phyloP scores from a whole-genome alignment of 1,140 invertebrate genomes.

The Yoshiicerus persimilis region DNA sequence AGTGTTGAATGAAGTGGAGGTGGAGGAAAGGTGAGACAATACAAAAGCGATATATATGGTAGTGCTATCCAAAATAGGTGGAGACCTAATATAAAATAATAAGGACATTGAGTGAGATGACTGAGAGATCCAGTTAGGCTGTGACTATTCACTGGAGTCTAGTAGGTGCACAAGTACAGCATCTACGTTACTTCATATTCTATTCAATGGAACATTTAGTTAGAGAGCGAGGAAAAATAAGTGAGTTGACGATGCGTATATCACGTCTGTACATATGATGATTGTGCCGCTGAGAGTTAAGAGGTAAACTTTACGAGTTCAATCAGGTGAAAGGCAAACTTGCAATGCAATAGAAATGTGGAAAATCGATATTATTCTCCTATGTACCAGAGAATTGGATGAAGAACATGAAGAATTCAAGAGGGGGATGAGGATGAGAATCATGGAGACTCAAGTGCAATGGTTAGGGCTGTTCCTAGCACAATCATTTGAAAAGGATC shows the following conservation, averaged over 20 bases:
- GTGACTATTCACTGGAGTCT: not conserved
- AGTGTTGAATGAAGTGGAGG: not conserved
- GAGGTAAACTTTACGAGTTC: constrained; percentile 27
- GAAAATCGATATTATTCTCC: not conserved
- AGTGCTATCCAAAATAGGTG: not conserved
- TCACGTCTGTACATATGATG: not conserved
- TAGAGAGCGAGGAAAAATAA: not conserved
- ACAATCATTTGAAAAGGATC: constrained; percentile 6
- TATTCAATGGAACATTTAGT: not conserved
- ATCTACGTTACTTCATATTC: not conserved
- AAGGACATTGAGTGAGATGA: not conserved
- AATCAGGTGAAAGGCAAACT: constrained; percentile 34
- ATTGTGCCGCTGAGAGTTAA: constrained; percentile 31
- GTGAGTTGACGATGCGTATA: not conserved
- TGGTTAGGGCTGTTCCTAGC: not conserved
- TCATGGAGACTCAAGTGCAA: not conserved
- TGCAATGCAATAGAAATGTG: not conserved
- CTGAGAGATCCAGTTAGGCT: not conserved
- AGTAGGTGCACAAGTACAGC: not conserved
- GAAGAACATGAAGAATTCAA: not conserved
- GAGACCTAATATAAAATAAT: not conserved
- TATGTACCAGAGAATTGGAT: not conserved
- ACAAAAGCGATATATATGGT: not conserved
- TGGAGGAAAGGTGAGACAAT: not conserved
- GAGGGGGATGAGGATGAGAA: not conserved